A percentile compares a stretch with the other conserved stretches of the same genome.
Evolutionary conservation across 2,888 invertebrate species (phyloP).

Genomic region (Spatulosminthurus flaviceps): DNA sequence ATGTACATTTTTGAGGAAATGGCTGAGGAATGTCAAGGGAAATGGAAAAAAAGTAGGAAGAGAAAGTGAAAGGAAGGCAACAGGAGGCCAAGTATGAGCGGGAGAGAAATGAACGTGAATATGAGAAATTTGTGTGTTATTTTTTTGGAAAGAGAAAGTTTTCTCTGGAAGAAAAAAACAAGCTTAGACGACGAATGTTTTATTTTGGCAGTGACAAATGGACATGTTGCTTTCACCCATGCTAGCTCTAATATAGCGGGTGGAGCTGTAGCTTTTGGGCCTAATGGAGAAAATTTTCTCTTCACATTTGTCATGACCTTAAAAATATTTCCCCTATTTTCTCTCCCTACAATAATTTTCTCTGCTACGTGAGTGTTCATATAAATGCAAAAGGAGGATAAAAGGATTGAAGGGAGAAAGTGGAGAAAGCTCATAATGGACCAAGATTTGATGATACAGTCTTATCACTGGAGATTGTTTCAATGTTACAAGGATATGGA

Average conservation of each 20-base stretch:
- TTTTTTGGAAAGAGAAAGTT: slow-evolving; percentile 6
- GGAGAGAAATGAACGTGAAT: background rate
- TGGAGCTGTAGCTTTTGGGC: no score
- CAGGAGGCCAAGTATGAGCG: background rate
- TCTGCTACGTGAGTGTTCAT: no score
- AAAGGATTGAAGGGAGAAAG: no score
- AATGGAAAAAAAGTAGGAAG: no score
- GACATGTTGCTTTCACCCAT: slow-evolving; percentile 40
- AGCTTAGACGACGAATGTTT: slow-evolving; percentile 18
- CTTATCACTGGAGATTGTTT: no score
- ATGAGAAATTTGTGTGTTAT: background rate
- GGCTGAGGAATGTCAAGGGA: background rate
- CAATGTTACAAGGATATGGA: no score
- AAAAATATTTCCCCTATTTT: no score
- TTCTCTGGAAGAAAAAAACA: background rate
- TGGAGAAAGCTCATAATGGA: no score
- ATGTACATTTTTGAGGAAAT: background rate
- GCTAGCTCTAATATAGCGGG: no score
- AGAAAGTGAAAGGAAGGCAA: background rate
- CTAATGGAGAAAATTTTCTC: slow-evolving; percentile 22
- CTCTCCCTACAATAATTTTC: no score
- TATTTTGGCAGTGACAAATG: slow-evolving; percentile 40
- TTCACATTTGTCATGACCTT: slow-evolving; percentile 35
- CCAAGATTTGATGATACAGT: no score
- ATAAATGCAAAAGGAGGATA: no score